Evolutionary conservation across 2,888 invertebrate genomes (phyloP).

Genomic region (Cerceris rybyensis): DNA sequence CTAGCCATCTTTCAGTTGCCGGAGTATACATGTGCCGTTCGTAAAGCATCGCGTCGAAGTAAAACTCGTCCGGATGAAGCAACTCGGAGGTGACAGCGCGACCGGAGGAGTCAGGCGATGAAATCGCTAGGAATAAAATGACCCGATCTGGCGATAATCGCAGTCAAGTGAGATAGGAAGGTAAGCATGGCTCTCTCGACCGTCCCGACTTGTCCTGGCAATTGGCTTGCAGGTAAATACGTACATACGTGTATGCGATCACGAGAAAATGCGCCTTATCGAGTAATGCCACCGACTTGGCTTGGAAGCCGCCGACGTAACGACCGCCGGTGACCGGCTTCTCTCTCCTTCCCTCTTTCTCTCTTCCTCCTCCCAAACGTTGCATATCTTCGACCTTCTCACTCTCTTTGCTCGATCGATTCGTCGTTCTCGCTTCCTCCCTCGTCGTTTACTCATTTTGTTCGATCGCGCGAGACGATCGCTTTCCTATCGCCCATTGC

Average conservation of each 20-base stretch:
- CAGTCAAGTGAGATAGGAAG: slow-evolving; percentile 13
- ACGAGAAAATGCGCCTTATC: slow-evolving; percentile 51
- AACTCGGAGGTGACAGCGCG: slow-evolving; percentile 12
- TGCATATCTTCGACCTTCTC: slow-evolving; percentile 5
- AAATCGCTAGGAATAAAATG: slow-evolving; percentile 27
- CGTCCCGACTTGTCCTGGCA: slow-evolving; percentile 11
- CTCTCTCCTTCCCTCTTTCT: slow-evolving; percentile 13
- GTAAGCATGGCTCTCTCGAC: slow-evolving; percentile 16
- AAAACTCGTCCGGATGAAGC: slow-evolving; percentile 30
- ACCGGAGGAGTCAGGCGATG: slow-evolving; percentile 30
- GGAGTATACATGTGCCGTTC: background rate
- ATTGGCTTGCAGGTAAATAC: slow-evolving; percentile 7
- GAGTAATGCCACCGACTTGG: slow-evolving; percentile 37
- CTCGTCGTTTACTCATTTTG: too few relatives aligned
- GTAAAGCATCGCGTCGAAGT: slow-evolving; percentile 9
- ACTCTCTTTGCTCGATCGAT: background rate
- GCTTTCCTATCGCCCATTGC: too few relatives aligned
- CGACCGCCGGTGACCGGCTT: slow-evolving; percentile 12
- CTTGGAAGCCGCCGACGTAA: slow-evolving; percentile 32
- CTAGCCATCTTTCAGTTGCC: too few relatives aligned
- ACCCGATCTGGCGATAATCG: slow-evolving; percentile 36
- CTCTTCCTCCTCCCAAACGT: slow-evolving; percentile 5
- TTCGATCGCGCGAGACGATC: too few relatives aligned
- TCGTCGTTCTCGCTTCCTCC: slow-evolving; percentile 3
- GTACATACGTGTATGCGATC: slow-evolving; percentile 20